Base-by-base conservation (phyloP, 2,113 vertebrate species). In the Balaenoptera acutorostrata region DNA sequence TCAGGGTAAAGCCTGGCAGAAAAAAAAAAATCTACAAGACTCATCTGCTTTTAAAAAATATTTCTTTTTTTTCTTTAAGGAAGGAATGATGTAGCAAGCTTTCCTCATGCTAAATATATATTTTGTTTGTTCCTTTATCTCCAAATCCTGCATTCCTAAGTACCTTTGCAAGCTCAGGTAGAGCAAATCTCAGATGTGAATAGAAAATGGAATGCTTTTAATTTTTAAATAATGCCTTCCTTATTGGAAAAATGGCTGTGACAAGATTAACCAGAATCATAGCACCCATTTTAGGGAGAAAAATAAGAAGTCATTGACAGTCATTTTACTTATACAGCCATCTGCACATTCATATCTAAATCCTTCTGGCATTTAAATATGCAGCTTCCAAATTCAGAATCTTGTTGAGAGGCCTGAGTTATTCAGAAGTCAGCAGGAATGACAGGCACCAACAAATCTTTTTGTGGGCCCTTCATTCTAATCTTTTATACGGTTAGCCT, bases 201-300 rank as follows among this genome's bases (percentile, higher is more conserved):
- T 93, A 52, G 69, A 87, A 77, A 92, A 25, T 25, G 2, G 3
- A 71, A 59, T 84, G 2, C 46, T 74, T 86, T 87, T 90, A 95
- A 69, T 92, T 92, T 94, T 63, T 77, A 96, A 97, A 97, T 74
- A 89, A 90, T 23, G 2, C 68, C 39, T 69, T 89, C 64, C 57
- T n/a, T 94, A 96, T 27, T 93, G 84, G 41, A 59, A 97, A 77
- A 98, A 93, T 83, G 86, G 74, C 18, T 90, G 63, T 74, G 81
- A 94, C 59, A 97, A 95, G 49, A 97, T 97, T 97, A 97, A 55
- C 66, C 10, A 57, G 61, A 96, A 82, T 95, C 97, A 66, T 13
- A 92, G 5, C 39, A 20, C 46, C n/a, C 71, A 8, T 93, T 97
- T 98, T 97, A 97, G 68, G 78, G 59, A 96, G n/a, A 78, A 78